These are phyloP conservation scores for Megaceryle maxima DNA, from an alignment of 2,113 vertebrate genomes.

Conservation along the genomic window DNA sequence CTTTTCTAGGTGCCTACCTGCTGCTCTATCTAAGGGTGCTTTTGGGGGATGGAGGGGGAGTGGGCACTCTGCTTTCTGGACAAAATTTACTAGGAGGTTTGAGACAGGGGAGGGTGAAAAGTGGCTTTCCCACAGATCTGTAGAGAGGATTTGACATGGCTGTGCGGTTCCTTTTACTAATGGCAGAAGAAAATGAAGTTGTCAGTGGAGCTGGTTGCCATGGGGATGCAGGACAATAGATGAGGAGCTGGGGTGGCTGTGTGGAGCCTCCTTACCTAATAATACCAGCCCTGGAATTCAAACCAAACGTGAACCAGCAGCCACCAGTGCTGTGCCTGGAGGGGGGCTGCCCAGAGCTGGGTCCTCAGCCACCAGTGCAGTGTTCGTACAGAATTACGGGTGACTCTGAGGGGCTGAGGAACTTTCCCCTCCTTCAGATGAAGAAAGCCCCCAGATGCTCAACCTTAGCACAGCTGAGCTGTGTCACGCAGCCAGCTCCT, in stretches of 20 bases:
- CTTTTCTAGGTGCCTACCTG: not conserved
- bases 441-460: not conserved
- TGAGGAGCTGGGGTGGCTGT: not conserved
- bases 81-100: not conserved
- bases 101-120: not conserved
- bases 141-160: not conserved
- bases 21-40: not conserved
- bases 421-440: not conserved
- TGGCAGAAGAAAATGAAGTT: not conserved
- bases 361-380: too few relatives aligned
- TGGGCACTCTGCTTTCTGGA: not conserved
- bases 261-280: fast-evolving
- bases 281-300: too few relatives aligned
- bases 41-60: not conserved
- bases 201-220: not conserved
- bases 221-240: slow-evolving; percentile 8
- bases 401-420: not conserved
- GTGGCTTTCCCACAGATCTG: not conserved
- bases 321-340: not conserved
- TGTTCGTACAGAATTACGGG: fast-evolving
- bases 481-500: fast-evolving
- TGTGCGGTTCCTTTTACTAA: not conserved
- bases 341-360: too few relatives aligned
- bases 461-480: fast-evolving
- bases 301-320: too few relatives aligned